Evolutionary conservation across 2,888 invertebrate genomes (phyloP).

Genomic region (Microctonus hyperodae): DNA sequence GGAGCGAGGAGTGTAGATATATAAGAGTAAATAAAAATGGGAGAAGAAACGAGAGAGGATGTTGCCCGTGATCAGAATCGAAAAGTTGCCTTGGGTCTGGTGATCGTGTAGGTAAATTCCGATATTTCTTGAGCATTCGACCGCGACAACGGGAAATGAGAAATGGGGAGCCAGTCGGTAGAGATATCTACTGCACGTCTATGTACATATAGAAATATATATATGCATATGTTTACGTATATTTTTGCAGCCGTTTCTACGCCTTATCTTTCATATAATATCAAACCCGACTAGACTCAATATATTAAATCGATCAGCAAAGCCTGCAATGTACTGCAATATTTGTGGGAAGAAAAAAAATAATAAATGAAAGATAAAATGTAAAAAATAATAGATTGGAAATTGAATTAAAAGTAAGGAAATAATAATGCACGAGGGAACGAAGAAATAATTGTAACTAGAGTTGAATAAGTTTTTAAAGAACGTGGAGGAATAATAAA

Average conservation of each 20-base stretch:
- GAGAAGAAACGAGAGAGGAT: conserved; percentile 21
- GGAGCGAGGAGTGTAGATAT: no score
- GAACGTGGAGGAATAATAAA: neutral
- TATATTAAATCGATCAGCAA: conserved; percentile 26
- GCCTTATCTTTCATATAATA: conserved; percentile 11
- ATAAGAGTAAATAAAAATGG: conserved; percentile 25
- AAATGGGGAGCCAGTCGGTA: conserved; percentile 41
- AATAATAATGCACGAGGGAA: neutral
- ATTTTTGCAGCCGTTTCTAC: conserved; percentile 8
- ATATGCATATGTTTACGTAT: neutral
- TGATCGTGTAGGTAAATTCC: conserved; percentile 34
- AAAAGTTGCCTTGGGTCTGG: conserved; percentile 35
- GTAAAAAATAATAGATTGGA: neutral
- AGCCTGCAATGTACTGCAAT: neutral
- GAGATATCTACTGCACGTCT: conserved; percentile 28
- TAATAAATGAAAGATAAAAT: neutral
- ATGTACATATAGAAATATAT: conserved; percentile 22
- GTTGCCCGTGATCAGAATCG: conserved; percentile 45
- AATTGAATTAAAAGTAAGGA: neutral
- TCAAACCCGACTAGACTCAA: conserved; percentile 11
- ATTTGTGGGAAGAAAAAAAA: neutral
- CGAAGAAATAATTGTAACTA: no score
- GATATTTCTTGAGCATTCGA: conserved; percentile 38
- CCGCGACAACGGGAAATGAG: conserved; percentile 49
- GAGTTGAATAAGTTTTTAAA: neutral